Percentiles rank a stretch among this genome's conserved stretches.
These are phyloP conservation scores for Canis aureus DNA, from an alignment of 2,113 vertebrate genomes.

Conservation along the genomic window DNA sequence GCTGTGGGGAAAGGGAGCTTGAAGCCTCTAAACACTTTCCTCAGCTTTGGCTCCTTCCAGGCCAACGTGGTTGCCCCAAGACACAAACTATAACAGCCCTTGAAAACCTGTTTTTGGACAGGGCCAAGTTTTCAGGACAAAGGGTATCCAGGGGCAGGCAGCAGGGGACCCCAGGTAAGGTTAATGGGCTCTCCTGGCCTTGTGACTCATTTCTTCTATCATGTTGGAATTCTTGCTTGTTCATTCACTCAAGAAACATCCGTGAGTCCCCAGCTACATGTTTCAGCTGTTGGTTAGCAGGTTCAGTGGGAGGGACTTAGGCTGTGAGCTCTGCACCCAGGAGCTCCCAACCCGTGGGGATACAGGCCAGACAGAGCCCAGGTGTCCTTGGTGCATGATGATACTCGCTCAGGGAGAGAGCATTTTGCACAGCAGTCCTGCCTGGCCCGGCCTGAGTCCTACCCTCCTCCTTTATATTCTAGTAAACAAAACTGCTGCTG, in stretches of 20 bases:
- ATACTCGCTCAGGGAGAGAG: background rate
- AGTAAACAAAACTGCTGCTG: background rate
- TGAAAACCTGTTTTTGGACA: background rate
- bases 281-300: background rate
- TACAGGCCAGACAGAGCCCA: background rate
- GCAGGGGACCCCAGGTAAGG: background rate
- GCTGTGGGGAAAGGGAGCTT: background rate
- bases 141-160: background rate
- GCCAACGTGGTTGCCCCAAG: background rate
- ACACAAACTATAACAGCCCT: background rate
- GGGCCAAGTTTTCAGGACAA: background rate
- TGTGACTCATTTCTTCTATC: background rate
- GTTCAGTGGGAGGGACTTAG: background rate
- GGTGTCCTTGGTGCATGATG: background rate
- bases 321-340: background rate
- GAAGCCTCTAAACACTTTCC: background rate
- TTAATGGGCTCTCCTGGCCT: background rate
- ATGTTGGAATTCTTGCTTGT: background rate
- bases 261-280: background rate
- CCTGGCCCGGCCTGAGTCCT: background rate
- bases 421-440: background rate
- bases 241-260: background rate
- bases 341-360: background rate
- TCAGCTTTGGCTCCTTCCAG: background rate
- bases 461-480: background rate